Conservation (phyloP, 2,888 invertebrate genomes). For the Heliconius charithonia region DNA sequence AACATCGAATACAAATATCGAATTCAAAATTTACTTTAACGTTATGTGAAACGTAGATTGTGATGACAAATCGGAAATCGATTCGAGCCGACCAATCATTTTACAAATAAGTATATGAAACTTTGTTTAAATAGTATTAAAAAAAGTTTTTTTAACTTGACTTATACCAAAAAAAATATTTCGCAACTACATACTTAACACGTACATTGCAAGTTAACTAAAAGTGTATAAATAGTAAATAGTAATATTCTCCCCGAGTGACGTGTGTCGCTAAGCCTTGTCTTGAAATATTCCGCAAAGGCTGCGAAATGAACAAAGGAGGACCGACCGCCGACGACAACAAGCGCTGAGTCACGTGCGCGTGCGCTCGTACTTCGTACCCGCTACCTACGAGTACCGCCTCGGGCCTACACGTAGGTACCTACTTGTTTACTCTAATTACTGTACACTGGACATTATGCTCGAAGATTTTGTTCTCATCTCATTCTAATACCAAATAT, state of each 20-base stretch:
- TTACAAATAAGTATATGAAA: not conserved
- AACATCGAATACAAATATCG: not conserved
- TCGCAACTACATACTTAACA: too few species aligned
- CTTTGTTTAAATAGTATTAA: too few species aligned
- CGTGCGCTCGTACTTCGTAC: slow-evolving; percentile 15
- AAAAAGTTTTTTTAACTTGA: too few species aligned
- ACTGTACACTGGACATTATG: not conserved
- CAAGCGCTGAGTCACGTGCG: slow-evolving; percentile 32
- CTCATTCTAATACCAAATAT: too few species aligned
- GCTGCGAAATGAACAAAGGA: slow-evolving; percentile 35
- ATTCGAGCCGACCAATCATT: not conserved
- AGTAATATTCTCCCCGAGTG: not conserved
- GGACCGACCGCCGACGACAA: slow-evolving; percentile 4
- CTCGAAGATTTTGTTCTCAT: slow-evolving; percentile 20
- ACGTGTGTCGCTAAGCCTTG: not conserved
- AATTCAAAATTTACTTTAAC: not conserved
- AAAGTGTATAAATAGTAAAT: not conserved
- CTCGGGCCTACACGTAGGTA: not conserved
- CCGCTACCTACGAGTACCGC: not conserved
- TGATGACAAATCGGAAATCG: not conserved
- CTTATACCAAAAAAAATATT: too few species aligned
- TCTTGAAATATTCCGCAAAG: slow-evolving; percentile 41
- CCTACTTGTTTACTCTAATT: slow-evolving; percentile 4
- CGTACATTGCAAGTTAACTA: not conserved
- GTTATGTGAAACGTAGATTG: not conserved